Evolutionary conservation across 1,140 invertebrate species (phyloP).

Genomic region (Rhysida immarginata): DNA sequence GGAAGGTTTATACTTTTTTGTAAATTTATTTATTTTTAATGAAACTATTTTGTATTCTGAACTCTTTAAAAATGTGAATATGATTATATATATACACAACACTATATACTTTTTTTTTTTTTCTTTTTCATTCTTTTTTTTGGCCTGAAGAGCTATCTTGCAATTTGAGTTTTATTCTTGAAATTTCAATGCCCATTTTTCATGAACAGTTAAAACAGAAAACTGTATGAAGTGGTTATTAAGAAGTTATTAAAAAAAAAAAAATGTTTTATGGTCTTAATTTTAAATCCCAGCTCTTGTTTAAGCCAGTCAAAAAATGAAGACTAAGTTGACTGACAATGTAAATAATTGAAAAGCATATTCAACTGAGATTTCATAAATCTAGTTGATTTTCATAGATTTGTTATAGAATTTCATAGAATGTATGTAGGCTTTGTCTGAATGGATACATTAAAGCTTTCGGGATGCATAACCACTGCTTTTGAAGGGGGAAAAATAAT

Average conservation of each 20-base stretch:
- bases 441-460: neutral
- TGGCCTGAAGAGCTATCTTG: no score
- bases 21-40: no score
- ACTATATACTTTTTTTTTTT: no score
- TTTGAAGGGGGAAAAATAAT: neutral
- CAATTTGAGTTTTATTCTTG: no score
- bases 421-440: neutral
- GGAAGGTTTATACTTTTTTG: no score
- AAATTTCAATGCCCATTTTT: neutral
- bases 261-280: neutral
- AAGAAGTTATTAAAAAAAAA: neutral
- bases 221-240: neutral
- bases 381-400: constrained; percentile 5
- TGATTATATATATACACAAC: no score
- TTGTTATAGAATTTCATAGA: constrained; percentile 1
- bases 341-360: neutral
- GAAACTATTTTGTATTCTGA: no score
- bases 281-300: neutral
- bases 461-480: neutral
- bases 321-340: neutral
- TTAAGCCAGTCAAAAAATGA: neutral
- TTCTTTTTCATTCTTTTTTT: no score
- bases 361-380: constrained; percentile 6
- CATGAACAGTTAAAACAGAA: neutral
- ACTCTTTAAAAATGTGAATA: no score